Conservation (phyloP, 2,113 vertebrate species). For the Campylomormyrus tamandua region DNA sequence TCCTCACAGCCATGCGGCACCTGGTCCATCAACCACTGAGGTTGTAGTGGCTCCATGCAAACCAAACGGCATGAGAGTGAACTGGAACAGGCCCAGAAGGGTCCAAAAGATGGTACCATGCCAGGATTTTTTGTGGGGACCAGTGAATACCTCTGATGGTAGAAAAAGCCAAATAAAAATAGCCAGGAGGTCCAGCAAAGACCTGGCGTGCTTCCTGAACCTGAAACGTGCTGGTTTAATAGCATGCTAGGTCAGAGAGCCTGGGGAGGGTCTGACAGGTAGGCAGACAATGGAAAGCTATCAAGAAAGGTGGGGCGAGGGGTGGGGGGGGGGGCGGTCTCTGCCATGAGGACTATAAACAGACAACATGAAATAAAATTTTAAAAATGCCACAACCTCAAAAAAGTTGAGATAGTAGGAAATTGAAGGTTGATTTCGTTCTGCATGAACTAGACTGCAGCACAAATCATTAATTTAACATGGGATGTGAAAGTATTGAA, state of each 20-base stretch:
- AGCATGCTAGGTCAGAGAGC: not conserved
- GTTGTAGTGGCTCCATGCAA: not conserved
- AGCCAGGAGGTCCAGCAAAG: not conserved
- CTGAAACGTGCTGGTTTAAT: constrained; percentile 10
- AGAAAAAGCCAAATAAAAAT: not conserved
- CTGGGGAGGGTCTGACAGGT: not conserved
- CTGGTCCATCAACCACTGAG: not conserved
- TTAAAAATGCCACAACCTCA: not conserved
- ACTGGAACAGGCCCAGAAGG: not conserved
- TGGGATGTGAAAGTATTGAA: not conserved
- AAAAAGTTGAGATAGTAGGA: not conserved
- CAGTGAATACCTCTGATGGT: not conserved
- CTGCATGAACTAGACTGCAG: not conserved
- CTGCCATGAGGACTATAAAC: constrained; percentile 16
- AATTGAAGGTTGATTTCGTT: not conserved
- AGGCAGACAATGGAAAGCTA: constrained; percentile 7
- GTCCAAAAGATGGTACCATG: not conserved
- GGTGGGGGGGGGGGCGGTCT: not conserved
- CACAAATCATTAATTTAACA: not conserved
- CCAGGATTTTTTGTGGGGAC: not conserved
- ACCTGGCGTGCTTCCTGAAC: not conserved
- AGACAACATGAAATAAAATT: not conserved
- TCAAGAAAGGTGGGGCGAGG: not conserved
- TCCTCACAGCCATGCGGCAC: not conserved
- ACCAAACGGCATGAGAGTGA: not conserved